Evolutionary conservation across 2,888 invertebrate species (phyloP).

Genomic region (Mycalesis mineus): DNA sequence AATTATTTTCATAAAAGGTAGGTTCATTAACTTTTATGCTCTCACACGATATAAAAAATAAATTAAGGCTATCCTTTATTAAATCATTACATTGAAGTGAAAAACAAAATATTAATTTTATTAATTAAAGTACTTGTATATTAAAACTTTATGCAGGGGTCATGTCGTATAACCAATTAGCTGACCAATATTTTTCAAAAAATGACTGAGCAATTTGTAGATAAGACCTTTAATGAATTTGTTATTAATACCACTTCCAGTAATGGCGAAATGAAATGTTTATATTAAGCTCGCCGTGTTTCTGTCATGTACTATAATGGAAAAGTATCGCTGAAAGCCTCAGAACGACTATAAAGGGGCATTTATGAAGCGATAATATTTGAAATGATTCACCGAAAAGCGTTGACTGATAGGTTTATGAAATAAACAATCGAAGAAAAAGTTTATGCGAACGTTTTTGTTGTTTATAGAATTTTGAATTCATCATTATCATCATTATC

Average conservation of each 20-base stretch:
- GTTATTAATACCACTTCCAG: conserved; percentile 22
- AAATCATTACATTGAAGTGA: not conserved
- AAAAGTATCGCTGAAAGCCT: not conserved
- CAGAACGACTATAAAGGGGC: not conserved
- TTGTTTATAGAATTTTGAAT: no score
- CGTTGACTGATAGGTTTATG: not conserved
- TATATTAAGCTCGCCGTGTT: not conserved
- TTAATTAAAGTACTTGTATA: conserved; percentile 7
- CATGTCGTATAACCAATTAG: conserved; percentile 21
- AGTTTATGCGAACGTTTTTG: not conserved
- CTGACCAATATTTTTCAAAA: conserved; percentile 13
- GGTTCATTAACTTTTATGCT: not conserved
- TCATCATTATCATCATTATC: no score
- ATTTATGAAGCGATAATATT: not conserved
- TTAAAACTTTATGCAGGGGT: conserved; percentile 11
- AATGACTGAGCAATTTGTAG: conserved; percentile 26
- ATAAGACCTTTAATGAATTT: conserved; percentile 28
- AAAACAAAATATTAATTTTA: no score
- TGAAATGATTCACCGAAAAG: not conserved
- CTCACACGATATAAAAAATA: not conserved
- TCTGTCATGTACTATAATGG: not conserved
- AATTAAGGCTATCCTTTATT: not conserved
- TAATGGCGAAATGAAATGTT: conserved; percentile 11
- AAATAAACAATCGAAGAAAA: not conserved
- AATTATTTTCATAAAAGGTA: no score